Evolutionary conservation across 2,888 invertebrate species (phyloP).

Genomic region (Meta bourneti): DNA sequence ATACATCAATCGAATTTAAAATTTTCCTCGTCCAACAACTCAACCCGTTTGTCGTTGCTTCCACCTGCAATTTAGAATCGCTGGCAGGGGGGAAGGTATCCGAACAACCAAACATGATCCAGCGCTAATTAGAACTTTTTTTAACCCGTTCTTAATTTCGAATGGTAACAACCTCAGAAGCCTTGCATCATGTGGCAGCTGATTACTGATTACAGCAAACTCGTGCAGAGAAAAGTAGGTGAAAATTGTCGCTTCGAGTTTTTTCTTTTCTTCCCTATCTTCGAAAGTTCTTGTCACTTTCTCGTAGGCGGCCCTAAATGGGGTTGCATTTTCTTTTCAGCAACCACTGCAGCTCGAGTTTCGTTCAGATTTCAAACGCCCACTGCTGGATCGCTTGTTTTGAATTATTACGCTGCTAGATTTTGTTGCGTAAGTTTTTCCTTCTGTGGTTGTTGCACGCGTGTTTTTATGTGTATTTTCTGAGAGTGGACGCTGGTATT

Average conservation of each 20-base stretch:
- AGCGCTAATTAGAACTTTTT: constrained; percentile 31
- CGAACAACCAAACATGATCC: background rate
- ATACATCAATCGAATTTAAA: background rate
- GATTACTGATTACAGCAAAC: constrained; percentile 13
- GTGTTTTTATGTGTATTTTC: background rate
- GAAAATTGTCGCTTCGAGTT: constrained; percentile 27
- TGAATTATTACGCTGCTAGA: constrained; percentile 14
- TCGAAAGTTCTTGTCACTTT: background rate
- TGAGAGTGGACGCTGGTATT: background rate
- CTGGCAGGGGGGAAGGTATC: background rate
- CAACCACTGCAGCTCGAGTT: constrained; percentile 2
- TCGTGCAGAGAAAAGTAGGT: constrained; percentile 36
- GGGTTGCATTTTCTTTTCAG: background rate
- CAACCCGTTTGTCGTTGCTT: background rate
- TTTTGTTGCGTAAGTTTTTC: constrained; percentile 44
- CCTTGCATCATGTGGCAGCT: background rate
- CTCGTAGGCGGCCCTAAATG: constrained; percentile 12
- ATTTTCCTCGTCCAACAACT: constrained; percentile 2
- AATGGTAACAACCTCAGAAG: constrained; percentile 6
- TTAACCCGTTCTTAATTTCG: constrained; percentile 22
- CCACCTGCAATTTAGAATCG: background rate
- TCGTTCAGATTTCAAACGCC: constrained; percentile 23
- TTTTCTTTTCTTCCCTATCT: background rate
- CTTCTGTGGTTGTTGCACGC: background rate
- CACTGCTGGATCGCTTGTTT: background rate